phyloP scores from a whole-genome alignment of 2,113 vertebrate species.

The Hippocampus barbouri region DNA sequence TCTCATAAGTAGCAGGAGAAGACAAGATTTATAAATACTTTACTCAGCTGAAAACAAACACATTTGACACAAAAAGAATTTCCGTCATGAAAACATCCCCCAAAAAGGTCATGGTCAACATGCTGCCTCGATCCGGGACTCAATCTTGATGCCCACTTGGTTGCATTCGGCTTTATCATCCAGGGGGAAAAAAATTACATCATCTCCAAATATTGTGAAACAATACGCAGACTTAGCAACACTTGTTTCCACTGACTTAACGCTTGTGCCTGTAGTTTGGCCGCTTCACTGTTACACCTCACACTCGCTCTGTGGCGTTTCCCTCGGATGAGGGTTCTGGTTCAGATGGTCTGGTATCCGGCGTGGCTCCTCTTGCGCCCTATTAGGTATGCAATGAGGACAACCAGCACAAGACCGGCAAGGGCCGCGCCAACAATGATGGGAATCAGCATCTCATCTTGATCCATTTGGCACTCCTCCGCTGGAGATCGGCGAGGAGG shows the following conservation, averaged over 20 bases:
- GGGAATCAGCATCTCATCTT: constrained; percentile 92
- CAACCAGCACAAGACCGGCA: constrained; percentile 90
- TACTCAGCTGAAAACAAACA: constrained; percentile 23
- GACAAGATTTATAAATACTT: constrained; percentile 19
- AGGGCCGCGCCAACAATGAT: constrained; percentile 94
- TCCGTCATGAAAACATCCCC: neutral
- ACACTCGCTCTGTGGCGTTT: neutral
- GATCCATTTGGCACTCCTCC: constrained; percentile 90
- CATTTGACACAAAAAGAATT: constrained; percentile 21
- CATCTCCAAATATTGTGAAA: constrained; percentile 17
- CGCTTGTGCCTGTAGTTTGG: constrained; percentile 11
- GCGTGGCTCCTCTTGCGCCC: constrained; percentile 95
- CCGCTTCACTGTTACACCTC: neutral
- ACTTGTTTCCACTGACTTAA: constrained; percentile 15
- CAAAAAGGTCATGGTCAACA: neutral
- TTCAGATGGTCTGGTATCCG: constrained; percentile 96
- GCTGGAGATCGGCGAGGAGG: constrained; percentile 59
- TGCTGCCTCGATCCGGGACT: constrained; percentile 13
- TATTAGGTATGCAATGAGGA: constrained; percentile 93
- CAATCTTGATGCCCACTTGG: constrained; percentile 13
- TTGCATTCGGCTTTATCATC: constrained; percentile 19
- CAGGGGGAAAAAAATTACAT: constrained; percentile 17
- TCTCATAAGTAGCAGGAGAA: constrained; percentile 4
- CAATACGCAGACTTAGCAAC: constrained; percentile 27
- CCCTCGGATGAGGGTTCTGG: neutral